Base-by-base conservation (phyloP, 2,888 invertebrate species). In the Meteorus colon region DNA sequence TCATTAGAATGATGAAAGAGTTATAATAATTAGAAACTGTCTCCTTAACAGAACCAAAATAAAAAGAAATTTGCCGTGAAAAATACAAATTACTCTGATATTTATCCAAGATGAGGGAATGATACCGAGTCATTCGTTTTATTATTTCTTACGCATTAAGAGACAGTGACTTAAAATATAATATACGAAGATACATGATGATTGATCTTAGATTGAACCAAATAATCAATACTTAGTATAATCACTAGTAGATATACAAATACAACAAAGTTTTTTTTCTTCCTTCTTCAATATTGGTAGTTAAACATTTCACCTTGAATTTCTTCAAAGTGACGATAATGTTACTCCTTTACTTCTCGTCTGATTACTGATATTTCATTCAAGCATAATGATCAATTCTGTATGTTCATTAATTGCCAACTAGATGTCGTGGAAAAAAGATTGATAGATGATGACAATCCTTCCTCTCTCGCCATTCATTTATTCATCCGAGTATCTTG, bases 221-320 rank as follows among this genome's bases (percentile, higher is more conserved):
- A 85, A 86, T 86, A 86, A 59, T 84, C 85, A 85, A 86, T 87
- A 85, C 84, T 86, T 86, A 84, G 81, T 85, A 82, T 83, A 86
- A 83, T 71, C 83, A 86, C 84, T 86, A 89, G 24, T 86, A 87
- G 87, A 85, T 85, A 88, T 89, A 89, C 86, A 89, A 88, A 88
- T 88, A 88, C 85, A 88, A 86, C 84, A 84, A 81, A 88, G 87
- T 85, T 85, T 65, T 70, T 73, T 27, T 31, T 37, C 41, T 48
- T 63, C 41, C 45, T 48, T 66, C 60, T 76, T 78, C 73, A 76
- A 75, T 78, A 79, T 77, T 73, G 74, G 72, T 31, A 34, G 19
- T 78, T 77, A 60, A 75, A 75, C 72, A 68, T 72, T 77, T 59
- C 76, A 75, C 70, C 70, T 59, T 75, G 77, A 78, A 69, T 77